Base-by-base conservation (phyloP, 2,113 vertebrate species). In the Indri indri region DNA sequence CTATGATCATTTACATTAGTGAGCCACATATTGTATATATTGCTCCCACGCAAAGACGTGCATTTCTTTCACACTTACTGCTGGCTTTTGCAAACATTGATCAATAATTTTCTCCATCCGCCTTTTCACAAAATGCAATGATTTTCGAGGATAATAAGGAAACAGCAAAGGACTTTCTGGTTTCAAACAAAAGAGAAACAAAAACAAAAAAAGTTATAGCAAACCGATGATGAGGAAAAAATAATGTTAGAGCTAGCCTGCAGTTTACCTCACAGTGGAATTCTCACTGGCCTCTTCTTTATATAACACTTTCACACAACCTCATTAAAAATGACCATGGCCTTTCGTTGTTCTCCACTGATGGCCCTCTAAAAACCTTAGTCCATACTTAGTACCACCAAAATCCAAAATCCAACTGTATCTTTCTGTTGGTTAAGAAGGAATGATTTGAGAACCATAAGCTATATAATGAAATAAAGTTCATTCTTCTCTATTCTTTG, bases 101-200 rank as follows among this genome's bases (percentile, higher is more conserved):
- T 99, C 99, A 97, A 99, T 99, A 85, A 99, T 98, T 3, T 74
- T 98, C 96, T 99, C 99, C 99, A 99, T 99, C 98, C 99, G 99
- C 97, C 99, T 99, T 98, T 99, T 99, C 90, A 99, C 99, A 97
- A 99, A 99, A 98, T 99, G 99, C 96, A 99, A 95, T 27, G 99
- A 99, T 96, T 99, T 99, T 98, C 99, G 99, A 65, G 99, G 99
- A 97, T 99, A 99, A 65, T 99, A 99, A 65, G 99, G 99, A 98
- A 99, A 99, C 96, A 99, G 98, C 98, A 99, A 98, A 13, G 99
- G 99, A 88, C 99, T 99, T 98, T 99, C 99, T 99, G 96, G 70
- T 94, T 96, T 94, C 74, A 98, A 54, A 98, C 18, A 97, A 94
- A 97, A 90, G 17, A 91, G 34, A 96, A 88, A 91, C 40, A 94